Conservation (phyloP, 2,113 vertebrate species). For the Istiophorus platypterus region DNA sequence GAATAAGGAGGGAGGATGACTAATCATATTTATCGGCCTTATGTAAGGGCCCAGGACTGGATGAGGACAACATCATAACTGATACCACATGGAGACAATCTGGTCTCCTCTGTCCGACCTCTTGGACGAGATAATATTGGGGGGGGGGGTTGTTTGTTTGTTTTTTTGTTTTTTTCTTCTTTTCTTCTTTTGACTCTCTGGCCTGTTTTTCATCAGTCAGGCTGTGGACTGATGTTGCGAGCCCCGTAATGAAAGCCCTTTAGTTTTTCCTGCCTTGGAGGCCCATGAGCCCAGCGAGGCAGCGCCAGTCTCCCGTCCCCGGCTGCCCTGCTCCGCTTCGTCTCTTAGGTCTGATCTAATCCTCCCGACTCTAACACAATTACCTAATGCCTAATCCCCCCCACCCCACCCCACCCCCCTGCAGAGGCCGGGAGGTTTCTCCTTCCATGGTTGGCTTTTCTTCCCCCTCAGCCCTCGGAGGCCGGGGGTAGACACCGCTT, state of each 20-base stretch:
- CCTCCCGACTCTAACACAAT: constrained; percentile 75
- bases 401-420: too few species aligned
- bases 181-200: neutral
- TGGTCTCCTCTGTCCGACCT: neutral
- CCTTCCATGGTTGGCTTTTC: constrained; percentile 53
- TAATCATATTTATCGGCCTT: constrained; percentile 47
- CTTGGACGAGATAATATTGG: neutral
- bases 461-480: constrained; percentile 3
- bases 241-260: neutral
- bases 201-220: neutral
- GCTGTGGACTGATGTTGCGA: neutral
- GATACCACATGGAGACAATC: constrained; percentile 12
- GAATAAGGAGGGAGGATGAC: constrained; percentile 39
- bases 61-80: neutral
- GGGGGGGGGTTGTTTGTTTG: too few species aligned
- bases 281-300: constrained; percentile 13
- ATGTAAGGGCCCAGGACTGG: constrained; percentile 19
- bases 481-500: neutral
- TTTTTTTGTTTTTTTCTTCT: too few species aligned
- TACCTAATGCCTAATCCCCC: constrained; percentile 70
- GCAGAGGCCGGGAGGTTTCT: constrained; percentile 47
- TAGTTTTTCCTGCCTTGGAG: neutral
- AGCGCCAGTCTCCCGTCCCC: constrained; percentile 20
- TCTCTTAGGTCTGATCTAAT: constrained; percentile 71
- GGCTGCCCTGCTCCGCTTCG: constrained; percentile 25